These are phyloP conservation scores for Microcebus tavaratra DNA, from an alignment of 2,113 vertebrate genomes.

Conservation along the genomic window DNA sequence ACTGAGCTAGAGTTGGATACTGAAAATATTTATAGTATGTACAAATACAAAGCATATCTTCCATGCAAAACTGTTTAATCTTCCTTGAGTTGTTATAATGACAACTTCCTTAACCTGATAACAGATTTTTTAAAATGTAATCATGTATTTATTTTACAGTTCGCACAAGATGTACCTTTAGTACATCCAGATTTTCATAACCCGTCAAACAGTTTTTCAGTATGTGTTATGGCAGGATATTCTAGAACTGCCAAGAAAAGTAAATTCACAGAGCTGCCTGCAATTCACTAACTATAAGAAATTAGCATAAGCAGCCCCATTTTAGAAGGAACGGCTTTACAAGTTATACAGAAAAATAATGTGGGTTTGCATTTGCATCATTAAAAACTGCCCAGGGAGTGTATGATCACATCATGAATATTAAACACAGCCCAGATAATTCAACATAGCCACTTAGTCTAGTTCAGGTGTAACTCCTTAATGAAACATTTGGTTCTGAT, in stretches of 20 bases:
- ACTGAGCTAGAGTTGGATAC: not conserved
- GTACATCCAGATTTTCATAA: constrained; percentile 78
- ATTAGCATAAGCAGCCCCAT: constrained; percentile 76
- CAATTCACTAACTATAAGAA: constrained; percentile 62
- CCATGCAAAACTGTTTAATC: not conserved
- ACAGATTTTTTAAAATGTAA: constrained; percentile 67
- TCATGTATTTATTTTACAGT: constrained; percentile 69
- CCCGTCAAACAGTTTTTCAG: constrained; percentile 76
- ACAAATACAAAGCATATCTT: not conserved
- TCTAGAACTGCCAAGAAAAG: constrained; percentile 80
- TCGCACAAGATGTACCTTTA: constrained; percentile 78
- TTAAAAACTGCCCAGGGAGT: constrained; percentile 48
- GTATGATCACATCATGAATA: not conserved
- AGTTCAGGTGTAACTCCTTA: not conserved
- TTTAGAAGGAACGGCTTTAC: constrained; percentile 72
- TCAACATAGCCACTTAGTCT: not conserved
- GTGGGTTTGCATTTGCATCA: constrained; percentile 51
- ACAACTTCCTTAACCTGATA: constrained; percentile 59
- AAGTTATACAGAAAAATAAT: constrained; percentile 65
- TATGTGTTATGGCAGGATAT: constrained; percentile 76
- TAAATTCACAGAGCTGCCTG: constrained; percentile 75
- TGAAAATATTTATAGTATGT: not conserved
- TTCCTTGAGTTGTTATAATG: constrained; percentile 12
- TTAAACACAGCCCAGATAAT: not conserved
- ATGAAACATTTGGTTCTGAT: not conserved